Conservation (phyloP, 2,797 vertebrate genomes). For the Bovichtus variegatus region DNA sequence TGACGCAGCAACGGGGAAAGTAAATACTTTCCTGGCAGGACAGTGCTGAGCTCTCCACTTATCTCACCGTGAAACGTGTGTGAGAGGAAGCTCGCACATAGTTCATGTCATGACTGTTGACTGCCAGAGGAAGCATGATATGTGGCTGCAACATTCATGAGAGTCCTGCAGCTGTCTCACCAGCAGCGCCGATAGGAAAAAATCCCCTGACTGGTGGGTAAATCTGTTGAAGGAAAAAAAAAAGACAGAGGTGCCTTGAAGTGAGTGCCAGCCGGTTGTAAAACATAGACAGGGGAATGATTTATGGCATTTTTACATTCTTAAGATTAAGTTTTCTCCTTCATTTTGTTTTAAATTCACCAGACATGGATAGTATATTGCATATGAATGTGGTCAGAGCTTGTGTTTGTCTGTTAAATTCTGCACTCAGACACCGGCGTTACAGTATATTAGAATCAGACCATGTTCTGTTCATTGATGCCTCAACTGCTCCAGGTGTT, state of each 20-base stretch:
- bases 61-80: slow-evolving; percentile 59
- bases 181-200: slow-evolving; percentile 52
- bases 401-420: slow-evolving; percentile 32
- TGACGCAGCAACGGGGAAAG: slow-evolving; percentile 39
- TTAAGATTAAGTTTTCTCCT: slow-evolving; percentile 50
- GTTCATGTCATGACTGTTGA: slow-evolving; percentile 68
- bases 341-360: slow-evolving; percentile 23
- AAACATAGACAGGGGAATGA: slow-evolving; percentile 51
- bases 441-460: slow-evolving; percentile 10
- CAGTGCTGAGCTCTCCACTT: slow-evolving; percentile 56
- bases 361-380: slow-evolving; percentile 13
- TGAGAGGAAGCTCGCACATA: slow-evolving; percentile 64
- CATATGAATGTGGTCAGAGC: slow-evolving; percentile 4
- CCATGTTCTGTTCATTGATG: neutral
- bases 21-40: slow-evolving; percentile 68
- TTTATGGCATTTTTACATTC: slow-evolving; percentile 64
- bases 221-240: slow-evolving; percentile 45
- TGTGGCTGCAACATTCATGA: slow-evolving; percentile 67
- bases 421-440: slow-evolving; percentile 9
- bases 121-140: slow-evolving; percentile 69
- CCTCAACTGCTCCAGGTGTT: slow-evolving; percentile 6
- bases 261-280: slow-evolving; percentile 30
- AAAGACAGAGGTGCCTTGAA: slow-evolving; percentile 53
- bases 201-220: slow-evolving; percentile 41
- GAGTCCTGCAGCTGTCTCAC: slow-evolving; percentile 68